Conservation (phyloP, 2,113 vertebrate species). For the Engraulis encrasicolus region DNA sequence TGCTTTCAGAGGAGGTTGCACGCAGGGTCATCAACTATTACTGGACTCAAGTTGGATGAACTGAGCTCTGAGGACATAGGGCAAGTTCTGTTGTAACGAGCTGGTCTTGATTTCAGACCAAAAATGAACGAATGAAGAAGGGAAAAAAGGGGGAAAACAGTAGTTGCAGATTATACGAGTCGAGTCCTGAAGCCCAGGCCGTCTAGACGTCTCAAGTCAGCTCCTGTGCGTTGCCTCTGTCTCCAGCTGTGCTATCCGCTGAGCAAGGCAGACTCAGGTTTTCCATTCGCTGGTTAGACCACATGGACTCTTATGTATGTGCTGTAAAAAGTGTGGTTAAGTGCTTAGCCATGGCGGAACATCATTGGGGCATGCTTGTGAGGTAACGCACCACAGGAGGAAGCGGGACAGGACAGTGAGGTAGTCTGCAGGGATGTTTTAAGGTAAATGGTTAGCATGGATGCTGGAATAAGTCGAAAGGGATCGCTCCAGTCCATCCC, state of each 20-base stretch:
- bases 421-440: background rate
- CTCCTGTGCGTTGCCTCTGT: slow-evolving; percentile 31
- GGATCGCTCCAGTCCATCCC: background rate
- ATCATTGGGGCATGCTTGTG: slow-evolving; percentile 8
- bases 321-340: slow-evolving; percentile 52
- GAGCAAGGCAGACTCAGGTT: slow-evolving; percentile 60
- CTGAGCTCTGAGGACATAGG: background rate
- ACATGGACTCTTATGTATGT: slow-evolving; percentile 27
- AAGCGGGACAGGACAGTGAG: background rate
- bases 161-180: slow-evolving; percentile 44
- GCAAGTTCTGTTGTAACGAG: background rate
- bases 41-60: background rate
- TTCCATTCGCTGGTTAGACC: slow-evolving; percentile 62
- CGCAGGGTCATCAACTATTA: too few species aligned
- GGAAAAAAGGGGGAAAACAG: background rate
- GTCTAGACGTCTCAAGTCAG: slow-evolving; percentile 63
- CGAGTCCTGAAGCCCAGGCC: slow-evolving; percentile 19
- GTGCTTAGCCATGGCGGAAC: slow-evolving; percentile 28
- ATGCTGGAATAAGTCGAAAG: background rate
- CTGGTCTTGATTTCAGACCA: background rate
- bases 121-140: too few species aligned
- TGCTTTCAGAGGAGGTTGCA: background rate
- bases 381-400: background rate
- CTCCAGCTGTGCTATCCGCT: slow-evolving; percentile 40
- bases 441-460: background rate